Evolutionary conservation across 2,888 invertebrate genomes (phyloP), one percentile per base, ranked within the genome.

Genomic region (Girardia tigrina): DNA sequence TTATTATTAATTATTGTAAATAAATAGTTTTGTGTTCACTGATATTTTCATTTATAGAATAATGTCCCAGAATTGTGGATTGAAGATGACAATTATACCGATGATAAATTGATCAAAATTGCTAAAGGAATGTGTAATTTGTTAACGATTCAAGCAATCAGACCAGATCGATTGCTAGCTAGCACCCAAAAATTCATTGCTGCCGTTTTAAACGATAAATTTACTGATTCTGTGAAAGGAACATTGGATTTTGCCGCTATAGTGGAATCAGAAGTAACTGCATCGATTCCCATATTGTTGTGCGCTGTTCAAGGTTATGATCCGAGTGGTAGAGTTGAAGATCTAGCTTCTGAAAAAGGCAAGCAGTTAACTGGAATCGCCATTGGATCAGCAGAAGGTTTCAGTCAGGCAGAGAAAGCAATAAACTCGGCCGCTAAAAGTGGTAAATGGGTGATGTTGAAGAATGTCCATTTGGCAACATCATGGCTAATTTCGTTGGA

Each of bases 391-490:
- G 93, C 97, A 0, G 98, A 99, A 88, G 98, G 97, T 73, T 97
- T 97, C 86, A 94, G 91, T 83, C 94, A 94, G 84, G 95, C 97
- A 0, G 95, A 95, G 80, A 89, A 92, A 77, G 94, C 93, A 69
- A 97, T 99, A 82, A 94, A 95, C 84, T 91, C 93, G 83, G 94
- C 97, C 70, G 92, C 93, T 81, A 95, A 97, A 86, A 90, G 91
- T 77, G 98, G 98, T 80, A 88, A 90, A 27, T 84, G 98, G 98
- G 95, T 98, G 72, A 89, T 98, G 86, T 86, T 99, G 79, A 99
- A 99, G 88, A 99, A 99, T 86, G 98, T 98, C 0, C 98, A 99
- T 85, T 86, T 99, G 79, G 97, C 98, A 0, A 95, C 98, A 0
- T 92, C 92, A 79, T 99, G 98, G 98, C 87, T 99, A 77, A 92